Evolutionary conservation across 1,140 invertebrate species (phyloP).

Genomic region (Aphis gossypii): DNA sequence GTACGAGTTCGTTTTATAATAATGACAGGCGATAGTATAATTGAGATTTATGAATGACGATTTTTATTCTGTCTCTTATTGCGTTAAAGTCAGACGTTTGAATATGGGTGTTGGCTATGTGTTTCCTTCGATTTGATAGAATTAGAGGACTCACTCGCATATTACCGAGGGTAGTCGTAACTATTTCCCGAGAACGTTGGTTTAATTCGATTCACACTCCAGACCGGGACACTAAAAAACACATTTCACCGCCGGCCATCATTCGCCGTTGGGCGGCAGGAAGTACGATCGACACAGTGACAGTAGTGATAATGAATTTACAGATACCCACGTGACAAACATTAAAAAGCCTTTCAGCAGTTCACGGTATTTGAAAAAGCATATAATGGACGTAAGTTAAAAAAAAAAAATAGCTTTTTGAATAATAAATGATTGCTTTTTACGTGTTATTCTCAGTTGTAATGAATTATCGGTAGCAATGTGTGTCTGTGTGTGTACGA

Average conservation of each 20-base stretch:
- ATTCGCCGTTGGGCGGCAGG: not conserved
- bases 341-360: not conserved
- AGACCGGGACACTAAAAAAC: not conserved
- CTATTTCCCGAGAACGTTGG: not conserved
- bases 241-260: not conserved
- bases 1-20: not conserved
- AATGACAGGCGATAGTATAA: not conserved
- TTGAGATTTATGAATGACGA: not conserved
- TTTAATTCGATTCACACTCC: slow-evolving; percentile 5
- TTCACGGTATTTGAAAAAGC: not conserved
- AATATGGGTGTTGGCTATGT: not conserved
- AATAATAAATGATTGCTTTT: slow-evolving; percentile 27
- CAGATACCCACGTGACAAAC: not conserved
- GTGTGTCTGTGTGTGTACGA: too few relatives aligned
- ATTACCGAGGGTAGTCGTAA: not conserved
- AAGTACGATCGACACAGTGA: not conserved
- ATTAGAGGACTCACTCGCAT: not conserved
- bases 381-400: not conserved
- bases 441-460: not conserved
- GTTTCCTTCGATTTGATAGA: not conserved
- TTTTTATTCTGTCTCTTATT: too few relatives aligned
- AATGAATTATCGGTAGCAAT: not conserved
- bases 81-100: not conserved
- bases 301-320: not conserved
- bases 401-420: slow-evolving; percentile 23